Evolutionary conservation across 1,140 invertebrate species (phyloP).

Genomic region (Arctopsyche grandis): DNA sequence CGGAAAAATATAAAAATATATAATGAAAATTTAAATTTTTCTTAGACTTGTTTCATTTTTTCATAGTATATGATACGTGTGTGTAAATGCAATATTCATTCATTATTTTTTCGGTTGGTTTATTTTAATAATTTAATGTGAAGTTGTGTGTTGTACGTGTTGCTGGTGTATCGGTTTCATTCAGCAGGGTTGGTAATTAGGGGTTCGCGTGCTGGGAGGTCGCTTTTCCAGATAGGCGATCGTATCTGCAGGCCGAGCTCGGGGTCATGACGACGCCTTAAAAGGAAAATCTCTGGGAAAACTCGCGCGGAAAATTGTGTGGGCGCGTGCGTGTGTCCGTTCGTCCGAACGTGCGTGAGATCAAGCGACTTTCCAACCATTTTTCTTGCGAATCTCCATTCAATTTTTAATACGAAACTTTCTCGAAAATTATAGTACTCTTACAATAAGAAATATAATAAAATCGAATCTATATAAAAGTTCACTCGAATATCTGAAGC

Average conservation of each 20-base stretch:
- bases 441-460: too few species aligned
- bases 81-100: neutral
- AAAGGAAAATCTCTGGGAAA: constrained; percentile 31
- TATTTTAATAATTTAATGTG: neutral
- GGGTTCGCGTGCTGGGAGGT: constrained; percentile 42
- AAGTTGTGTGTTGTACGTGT: neutral
- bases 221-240: constrained; percentile 29
- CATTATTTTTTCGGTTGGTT: neutral
- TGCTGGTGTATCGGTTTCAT: constrained; percentile 46
- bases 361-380: neutral
- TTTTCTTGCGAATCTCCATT: neutral
- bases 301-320: constrained; percentile 35
- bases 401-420: neutral
- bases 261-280: constrained; percentile 6
- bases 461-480: too few species aligned
- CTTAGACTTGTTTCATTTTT: too few species aligned
- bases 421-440: too few species aligned
- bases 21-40: too few species aligned
- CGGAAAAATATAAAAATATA: neutral
- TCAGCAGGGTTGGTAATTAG: constrained; percentile 50
- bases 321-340: constrained; percentile 2
- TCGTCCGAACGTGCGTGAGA: constrained; percentile 9
- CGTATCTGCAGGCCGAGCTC: constrained; percentile 23
- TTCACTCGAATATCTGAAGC: too few species aligned
- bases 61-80: neutral